Percentiles rank a stretch among this genome's conserved stretches.
Conservation (phyloP, 1,140 invertebrate genomes). For the Colletes gigas region DNA sequence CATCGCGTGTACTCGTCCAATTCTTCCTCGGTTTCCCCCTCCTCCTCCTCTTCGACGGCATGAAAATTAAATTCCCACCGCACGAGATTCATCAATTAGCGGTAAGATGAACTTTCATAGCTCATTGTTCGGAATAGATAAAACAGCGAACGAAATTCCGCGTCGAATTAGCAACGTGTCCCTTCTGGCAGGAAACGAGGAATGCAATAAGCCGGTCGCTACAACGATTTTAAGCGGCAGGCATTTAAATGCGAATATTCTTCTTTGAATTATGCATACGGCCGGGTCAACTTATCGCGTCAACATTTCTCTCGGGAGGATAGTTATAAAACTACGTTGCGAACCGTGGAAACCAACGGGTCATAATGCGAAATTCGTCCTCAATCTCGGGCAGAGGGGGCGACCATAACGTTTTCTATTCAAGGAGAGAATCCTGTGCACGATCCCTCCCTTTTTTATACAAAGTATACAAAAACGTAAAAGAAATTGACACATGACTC, state of each 20-base stretch:
- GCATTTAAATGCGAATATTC: constrained; percentile 28
- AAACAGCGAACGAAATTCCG: too few relatives aligned
- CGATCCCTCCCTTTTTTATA: background rate
- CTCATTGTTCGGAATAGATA: too few relatives aligned
- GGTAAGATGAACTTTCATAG: background rate
- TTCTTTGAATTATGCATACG: constrained; percentile 42
- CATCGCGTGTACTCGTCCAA: constrained; percentile 12
- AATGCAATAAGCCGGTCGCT: constrained; percentile 6
- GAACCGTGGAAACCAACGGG: background rate
- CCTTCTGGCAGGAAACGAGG: background rate
- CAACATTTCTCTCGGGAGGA: constrained; percentile 20
- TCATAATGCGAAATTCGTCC: constrained; percentile 1
- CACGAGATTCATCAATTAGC: constrained; percentile 15
- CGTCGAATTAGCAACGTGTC: background rate
- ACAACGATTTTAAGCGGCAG: background rate
- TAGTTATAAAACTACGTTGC: background rate
- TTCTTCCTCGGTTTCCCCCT: background rate
- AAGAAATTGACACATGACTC: too few relatives aligned
- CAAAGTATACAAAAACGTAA: too few relatives aligned
- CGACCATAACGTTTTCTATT: background rate
- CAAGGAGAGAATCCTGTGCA: background rate
- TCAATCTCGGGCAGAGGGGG: background rate
- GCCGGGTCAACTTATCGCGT: constrained; percentile 9
- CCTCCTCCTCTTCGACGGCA: too few relatives aligned
- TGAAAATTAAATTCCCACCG: constrained; percentile 2